Evolutionary conservation across 1,140 invertebrate species (phyloP), one percentile per base, ranked within the genome.

Genomic region (Heliconius eleuchia): DNA sequence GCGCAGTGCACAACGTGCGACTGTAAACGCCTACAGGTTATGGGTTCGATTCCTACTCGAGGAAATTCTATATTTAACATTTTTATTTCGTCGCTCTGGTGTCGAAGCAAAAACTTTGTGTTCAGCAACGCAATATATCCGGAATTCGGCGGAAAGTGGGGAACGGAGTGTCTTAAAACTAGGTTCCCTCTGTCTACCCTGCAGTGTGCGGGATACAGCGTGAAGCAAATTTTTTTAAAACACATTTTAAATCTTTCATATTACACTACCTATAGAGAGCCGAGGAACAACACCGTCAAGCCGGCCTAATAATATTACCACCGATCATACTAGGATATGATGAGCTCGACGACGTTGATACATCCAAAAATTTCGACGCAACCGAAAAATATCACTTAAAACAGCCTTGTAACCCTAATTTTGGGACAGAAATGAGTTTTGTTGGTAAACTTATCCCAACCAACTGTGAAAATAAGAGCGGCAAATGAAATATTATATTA

Each of bases 241-340:
- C 18, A 52, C 19, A 55, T 55, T 55, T 18, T n/a, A 8, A 23
- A 4, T 23, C n/a, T 23, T n/a, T 9, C n/a, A 23, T 19, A 23
- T 57, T 9, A 57, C n/a, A 57, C 9, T 57, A n/a, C 0, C 8
- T 57, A 39, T 13, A 72, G 37, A 37, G 8, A 37, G 37, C 37
- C 4, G 37, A 72, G 8, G 71, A 76, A 30, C 19, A 80, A 23
- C 77, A 85, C n/a, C 86, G 89, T 7, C 83, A 82, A 74, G 92
- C 91, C 0, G 87, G 86, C 57, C 80, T 94, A 0, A 84, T 94
- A 2, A 84, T 94, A 23, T 76, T 94, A 3, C 91, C 91, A 9
- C 91, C 91, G 3, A 80, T 94, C 4, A 85, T 92, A 6, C 34
- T 94, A 18, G 91, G 91, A 2, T 94, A 94, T 77, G 91, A 94